These are phyloP conservation scores for Leptobrachium leishanense DNA, from an alignment of 2,113 vertebrate genomes.

Conservation along the genomic window DNA sequence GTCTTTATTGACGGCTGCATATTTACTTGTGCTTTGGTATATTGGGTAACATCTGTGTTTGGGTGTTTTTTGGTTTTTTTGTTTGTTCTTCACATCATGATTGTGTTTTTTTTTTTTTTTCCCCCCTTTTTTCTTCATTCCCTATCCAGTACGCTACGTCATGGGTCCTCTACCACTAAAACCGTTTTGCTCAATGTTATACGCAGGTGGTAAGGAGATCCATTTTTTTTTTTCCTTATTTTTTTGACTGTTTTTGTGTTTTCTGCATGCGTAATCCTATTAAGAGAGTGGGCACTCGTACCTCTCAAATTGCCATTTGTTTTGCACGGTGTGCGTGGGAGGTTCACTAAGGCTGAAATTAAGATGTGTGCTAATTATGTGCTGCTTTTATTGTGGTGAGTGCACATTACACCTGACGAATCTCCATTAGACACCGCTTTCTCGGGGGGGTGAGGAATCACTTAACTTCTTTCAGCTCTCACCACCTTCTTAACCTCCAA, in stretches of 20 bases:
- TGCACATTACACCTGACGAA: too few relatives aligned
- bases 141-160: slow-evolving; percentile 81
- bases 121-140: slow-evolving; percentile 70
- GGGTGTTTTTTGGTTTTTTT: background rate
- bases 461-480: too few relatives aligned
- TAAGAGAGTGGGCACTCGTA: slow-evolving; percentile 52
- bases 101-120: slow-evolving; percentile 69
- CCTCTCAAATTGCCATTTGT: too few relatives aligned
- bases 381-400: too few relatives aligned
- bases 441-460: too few relatives aligned
- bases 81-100: slow-evolving; percentile 54
- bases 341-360: slow-evolving; percentile 5
- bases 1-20: too few relatives aligned
- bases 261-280: slow-evolving; percentile 63
- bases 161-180: slow-evolving; percentile 82
- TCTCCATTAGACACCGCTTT: too few relatives aligned
- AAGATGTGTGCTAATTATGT: too few relatives aligned
- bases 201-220: slow-evolving; percentile 84
- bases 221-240: slow-evolving; percentile 54
- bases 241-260: slow-evolving; percentile 56
- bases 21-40: too few relatives aligned
- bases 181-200: slow-evolving; percentile 84
- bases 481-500: too few relatives aligned
- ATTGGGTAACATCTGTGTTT: background rate
- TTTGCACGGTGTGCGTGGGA: background rate